Conservation (phyloP, 2,797 vertebrate species). For the Megaceryle alcyon region DNA sequence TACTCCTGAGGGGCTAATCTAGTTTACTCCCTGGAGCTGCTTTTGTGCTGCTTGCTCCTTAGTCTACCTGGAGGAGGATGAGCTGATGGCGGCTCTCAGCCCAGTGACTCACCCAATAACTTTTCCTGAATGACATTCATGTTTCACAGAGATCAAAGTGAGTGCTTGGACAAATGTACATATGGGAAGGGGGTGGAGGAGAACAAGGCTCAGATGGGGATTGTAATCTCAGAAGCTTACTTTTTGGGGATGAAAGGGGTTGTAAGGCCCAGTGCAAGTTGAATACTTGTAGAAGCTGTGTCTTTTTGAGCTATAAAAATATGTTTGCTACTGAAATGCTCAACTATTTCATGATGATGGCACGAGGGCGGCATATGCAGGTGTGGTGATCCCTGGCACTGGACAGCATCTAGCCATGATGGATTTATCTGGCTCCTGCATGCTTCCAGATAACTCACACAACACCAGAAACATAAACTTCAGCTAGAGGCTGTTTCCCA, state of each 20-base stretch:
- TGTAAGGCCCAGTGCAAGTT: background rate
- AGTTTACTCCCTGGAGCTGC: background rate
- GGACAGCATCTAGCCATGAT: background rate
- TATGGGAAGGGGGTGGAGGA: background rate
- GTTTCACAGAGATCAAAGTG: background rate
- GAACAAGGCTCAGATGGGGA: conserved; percentile 47
- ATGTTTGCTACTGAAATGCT: background rate
- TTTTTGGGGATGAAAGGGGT: background rate
- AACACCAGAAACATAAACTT: background rate
- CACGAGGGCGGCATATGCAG: background rate
- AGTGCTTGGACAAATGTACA: background rate
- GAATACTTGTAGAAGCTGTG: background rate
- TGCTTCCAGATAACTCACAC: background rate
- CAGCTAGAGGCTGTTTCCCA: background rate
- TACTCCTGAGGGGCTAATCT: background rate
- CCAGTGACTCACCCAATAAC: background rate
- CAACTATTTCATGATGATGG: background rate
- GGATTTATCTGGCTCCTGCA: background rate
- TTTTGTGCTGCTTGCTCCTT: background rate
- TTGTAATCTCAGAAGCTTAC: background rate
- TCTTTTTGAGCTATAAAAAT: background rate
- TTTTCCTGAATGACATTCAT: background rate
- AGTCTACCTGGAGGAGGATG: conserved; percentile 17
- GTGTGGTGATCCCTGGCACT: background rate
- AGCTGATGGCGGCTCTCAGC: background rate